These are phyloP conservation scores for Melanostigma gelatinosum DNA, from an alignment of 2,113 vertebrate genomes.

Conservation along the genomic window DNA sequence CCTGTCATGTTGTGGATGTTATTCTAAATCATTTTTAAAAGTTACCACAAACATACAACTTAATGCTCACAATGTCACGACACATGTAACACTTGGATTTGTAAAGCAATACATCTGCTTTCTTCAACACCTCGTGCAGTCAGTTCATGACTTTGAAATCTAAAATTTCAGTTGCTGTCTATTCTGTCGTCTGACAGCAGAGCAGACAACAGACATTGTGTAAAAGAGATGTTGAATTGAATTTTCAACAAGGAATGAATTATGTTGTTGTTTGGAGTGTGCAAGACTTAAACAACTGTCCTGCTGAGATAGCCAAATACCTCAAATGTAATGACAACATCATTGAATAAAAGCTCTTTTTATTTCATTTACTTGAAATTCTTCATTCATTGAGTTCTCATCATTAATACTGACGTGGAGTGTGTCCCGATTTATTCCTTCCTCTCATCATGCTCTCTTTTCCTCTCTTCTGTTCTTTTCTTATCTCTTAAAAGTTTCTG, in stretches of 20 bases:
- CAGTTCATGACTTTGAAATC: slow-evolving; percentile 35
- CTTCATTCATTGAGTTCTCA: slow-evolving; percentile 54
- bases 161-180: slow-evolving; percentile 10
- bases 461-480: slow-evolving; percentile 49
- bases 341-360: slow-evolving; percentile 55
- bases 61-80: neutral
- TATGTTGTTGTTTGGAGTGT: slow-evolving; percentile 45
- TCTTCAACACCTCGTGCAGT: neutral
- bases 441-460: slow-evolving; percentile 53
- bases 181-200: slow-evolving; percentile 34
- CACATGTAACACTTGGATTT: neutral
- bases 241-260: slow-evolving; percentile 30
- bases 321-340: slow-evolving; percentile 49
- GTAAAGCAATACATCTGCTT: neutral
- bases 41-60: neutral
- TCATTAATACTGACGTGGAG: slow-evolving; percentile 59
- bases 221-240: slow-evolving; percentile 38
- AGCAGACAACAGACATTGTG: slow-evolving; percentile 15
- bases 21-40: neutral
- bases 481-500: slow-evolving; percentile 66
- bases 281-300: slow-evolving; percentile 48
- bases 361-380: slow-evolving; percentile 50
- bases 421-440: slow-evolving; percentile 43
- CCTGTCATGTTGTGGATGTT: neutral
- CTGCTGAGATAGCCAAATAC: slow-evolving; percentile 49